Evolutionary conservation across 53 echinoderm and acorn worm species (phyloP).

Genomic region (Luidia sarsii): DNA sequence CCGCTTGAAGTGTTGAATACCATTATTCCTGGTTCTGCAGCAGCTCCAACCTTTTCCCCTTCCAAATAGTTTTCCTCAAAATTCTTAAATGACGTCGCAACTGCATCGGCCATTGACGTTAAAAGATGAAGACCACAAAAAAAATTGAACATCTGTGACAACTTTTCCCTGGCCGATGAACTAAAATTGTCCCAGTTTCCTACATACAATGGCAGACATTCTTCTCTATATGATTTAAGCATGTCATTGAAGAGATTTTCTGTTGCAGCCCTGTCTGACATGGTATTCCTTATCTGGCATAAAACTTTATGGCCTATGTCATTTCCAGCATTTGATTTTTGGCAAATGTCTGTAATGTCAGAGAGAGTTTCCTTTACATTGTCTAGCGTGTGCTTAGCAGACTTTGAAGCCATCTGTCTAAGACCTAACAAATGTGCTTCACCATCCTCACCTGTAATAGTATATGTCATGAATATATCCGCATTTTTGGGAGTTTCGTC

Average conservation of each 20-base stretch:
- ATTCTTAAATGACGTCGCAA: constrained; percentile 25
- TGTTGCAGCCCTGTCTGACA: constrained; percentile 55
- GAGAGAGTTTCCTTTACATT: constrained; percentile 25
- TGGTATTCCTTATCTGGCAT: constrained; percentile 51
- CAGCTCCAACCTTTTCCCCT: constrained; percentile 41
- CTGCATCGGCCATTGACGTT: constrained; percentile 63
- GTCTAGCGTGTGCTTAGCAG: constrained; percentile 52
- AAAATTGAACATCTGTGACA: constrained; percentile 50
- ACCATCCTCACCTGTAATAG: constrained; percentile 46
- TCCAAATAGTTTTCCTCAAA: constrained; percentile 40
- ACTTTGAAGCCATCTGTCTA: constrained; percentile 58
- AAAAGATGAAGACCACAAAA: constrained; percentile 56
- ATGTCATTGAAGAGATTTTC: constrained; percentile 39
- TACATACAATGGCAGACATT: constrained; percentile 31
- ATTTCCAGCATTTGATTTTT: constrained; percentile 50
- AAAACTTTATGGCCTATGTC: constrained; percentile 42
- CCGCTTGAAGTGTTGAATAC: constrained; percentile 60
- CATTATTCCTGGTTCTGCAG: constrained; percentile 32
- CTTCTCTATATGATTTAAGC: constrained; percentile 31
- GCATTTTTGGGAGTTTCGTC: constrained; percentile 58
- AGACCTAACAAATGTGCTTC: constrained; percentile 57
- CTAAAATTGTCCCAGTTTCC: constrained; percentile 45
- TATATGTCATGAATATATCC: constrained; percentile 51
- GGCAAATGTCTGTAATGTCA: constrained; percentile 52
- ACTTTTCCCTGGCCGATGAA: constrained; percentile 4